Evolutionary conservation across 2,888 invertebrate species (phyloP).

Genomic region (Schizaphis graminum): DNA sequence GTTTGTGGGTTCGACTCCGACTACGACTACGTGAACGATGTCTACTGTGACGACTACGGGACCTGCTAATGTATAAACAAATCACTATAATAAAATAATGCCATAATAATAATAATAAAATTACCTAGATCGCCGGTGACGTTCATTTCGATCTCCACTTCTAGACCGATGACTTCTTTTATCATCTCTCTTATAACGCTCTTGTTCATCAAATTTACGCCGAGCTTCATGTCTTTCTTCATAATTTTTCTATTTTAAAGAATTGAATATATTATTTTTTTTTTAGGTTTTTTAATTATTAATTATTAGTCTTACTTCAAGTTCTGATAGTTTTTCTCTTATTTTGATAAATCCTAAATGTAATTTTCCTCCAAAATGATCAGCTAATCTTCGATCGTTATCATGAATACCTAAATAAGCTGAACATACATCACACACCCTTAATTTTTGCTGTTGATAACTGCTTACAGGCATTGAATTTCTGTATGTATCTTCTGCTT

Average conservation of each 20-base stretch:
- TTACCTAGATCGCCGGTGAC: conserved; percentile 62
- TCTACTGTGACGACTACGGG: conserved; percentile 63
- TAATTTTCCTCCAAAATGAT: conserved; percentile 99
- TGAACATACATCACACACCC: conserved; percentile 98
- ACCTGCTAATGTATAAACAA: conserved; percentile 13
- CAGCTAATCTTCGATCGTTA: conserved; percentile 96
- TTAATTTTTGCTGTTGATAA: conserved; percentile 96
- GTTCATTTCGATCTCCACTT: conserved; percentile 66
- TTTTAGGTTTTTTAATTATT: not conserved
- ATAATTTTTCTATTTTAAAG: conserved; percentile 71
- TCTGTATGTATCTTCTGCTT: conserved; percentile 96
- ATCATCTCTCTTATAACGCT: conserved; percentile 71
- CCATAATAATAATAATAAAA: conserved; percentile 17
- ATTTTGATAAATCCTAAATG: conserved; percentile 99
- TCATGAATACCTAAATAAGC: conserved; percentile 99
- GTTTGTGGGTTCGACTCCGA: conserved; percentile 67
- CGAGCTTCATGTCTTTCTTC: conserved; percentile 78
- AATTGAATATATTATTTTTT: not conserved
- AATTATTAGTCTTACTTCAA: conserved; percentile 75
- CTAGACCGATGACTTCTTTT: conserved; percentile 71
- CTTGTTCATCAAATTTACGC: conserved; percentile 68
- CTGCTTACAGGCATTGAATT: conserved; percentile 98
- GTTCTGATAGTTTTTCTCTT: conserved; percentile 89
- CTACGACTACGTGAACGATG: conserved; percentile 69
- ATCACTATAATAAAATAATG: not conserved